Evolutionary conservation across 2,797 vertebrate genomes (phyloP).

Genomic region (Euthynnus affinis): DNA sequence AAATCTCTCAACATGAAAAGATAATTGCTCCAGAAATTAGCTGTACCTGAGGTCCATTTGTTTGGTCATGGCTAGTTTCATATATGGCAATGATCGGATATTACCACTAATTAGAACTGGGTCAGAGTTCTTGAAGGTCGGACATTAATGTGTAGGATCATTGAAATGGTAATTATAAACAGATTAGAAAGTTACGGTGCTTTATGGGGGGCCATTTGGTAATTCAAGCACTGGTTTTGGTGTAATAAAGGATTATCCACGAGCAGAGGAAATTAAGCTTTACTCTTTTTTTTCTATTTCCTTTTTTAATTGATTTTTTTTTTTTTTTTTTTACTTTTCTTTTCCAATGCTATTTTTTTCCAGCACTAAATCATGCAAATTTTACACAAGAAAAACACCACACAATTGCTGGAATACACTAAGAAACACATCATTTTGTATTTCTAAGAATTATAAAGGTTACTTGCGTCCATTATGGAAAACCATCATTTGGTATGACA

Average conservation of each 20-base stretch:
- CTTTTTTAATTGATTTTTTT: conserved; percentile 39
- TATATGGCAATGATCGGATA: conserved; percentile 96
- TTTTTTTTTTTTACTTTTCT: neutral
- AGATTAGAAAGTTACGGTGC: conserved; percentile 99
- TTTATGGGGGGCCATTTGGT: conserved; percentile 96
- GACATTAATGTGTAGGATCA: conserved; percentile 97
- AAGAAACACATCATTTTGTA: neutral
- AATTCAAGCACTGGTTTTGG: conserved; percentile 91
- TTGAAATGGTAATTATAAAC: conserved; percentile 99
- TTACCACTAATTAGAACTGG: conserved; percentile 98
- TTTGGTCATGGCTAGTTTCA: conserved; percentile 99
- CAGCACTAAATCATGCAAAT: neutral
- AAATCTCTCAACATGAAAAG: conserved; percentile 99
- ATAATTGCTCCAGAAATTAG: conserved; percentile 99
- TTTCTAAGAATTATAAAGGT: neutral
- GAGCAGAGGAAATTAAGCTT: conserved; percentile 84
- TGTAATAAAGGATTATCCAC: conserved; percentile 94
- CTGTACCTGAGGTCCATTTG: conserved; percentile 99
- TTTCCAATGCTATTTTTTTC: no score
- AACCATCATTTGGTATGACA: neutral
- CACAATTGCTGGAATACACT: neutral
- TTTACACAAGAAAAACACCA: neutral
- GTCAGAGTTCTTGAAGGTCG: conserved; percentile 99
- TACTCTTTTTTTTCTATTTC: conserved; percentile 17
- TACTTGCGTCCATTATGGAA: neutral